Base-by-base conservation (phyloP, 1,140 invertebrate species). In the Neuroterus valhalla region DNA sequence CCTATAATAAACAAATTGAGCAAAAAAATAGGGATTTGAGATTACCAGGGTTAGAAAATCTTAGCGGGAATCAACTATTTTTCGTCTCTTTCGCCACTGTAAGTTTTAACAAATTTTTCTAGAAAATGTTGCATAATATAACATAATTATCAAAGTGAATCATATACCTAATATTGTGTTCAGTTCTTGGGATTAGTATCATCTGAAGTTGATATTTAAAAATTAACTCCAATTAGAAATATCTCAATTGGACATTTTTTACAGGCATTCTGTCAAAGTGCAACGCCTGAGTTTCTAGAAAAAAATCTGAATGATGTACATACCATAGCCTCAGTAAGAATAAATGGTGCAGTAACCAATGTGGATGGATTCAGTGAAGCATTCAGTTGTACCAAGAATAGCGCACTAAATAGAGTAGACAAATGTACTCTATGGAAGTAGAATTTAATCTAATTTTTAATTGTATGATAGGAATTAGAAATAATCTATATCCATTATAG, bases 41-140 rank as follows among this genome's bases (percentile, higher is more conserved):
- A 71, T 72, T 78, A 44, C 76, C 72, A 12, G 68, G 66, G 12
- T 42, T 78, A 5, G 71, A 74, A 43, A 19, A 77, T 11, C 12
- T 71, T 2, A 72, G 21, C 3, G 17, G 50, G 3, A 72, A 74
- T 45, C 72, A 78, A 69, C 4, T 78, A 23, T 78, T 78, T 66
- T 78, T 78, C n/a, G 8, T 78, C 1, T 66, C 72, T 10, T 74
- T 78, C 45, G 76, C 76, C 2, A 71, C 8, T 50, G 76, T 78
- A 74, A 55, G 75, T 70, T 31, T 45, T 3, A 14, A 26, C 19
- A 44, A 19, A 50, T 50, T 52, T 52, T 21, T 52, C 6, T 21
- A 19, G 19, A 6, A 0, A 52, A 19, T 52, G 5, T 8, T 1
- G 21, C 21, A 2, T 52, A 19, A 6, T 17, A 52, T 21, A 1